phyloP scores from a whole-genome alignment of 2,797 vertebrate genomes.

The Enteromius afrohamiltoni region DNA sequence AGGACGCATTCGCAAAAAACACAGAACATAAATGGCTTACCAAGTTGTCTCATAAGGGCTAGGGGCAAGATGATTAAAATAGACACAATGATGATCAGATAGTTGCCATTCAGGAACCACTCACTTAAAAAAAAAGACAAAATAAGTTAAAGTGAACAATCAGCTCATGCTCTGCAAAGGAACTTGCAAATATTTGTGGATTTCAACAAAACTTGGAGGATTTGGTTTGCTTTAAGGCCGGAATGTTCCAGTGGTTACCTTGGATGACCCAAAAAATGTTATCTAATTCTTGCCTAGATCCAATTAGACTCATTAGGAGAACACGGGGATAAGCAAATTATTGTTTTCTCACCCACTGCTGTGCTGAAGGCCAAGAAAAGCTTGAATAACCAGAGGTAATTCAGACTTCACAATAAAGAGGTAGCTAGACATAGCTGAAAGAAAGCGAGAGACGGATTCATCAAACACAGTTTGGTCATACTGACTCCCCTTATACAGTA shows the following conservation, averaged over 20 bases:
- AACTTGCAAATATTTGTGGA: not conserved
- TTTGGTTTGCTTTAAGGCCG: not conserved
- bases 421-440: conserved; percentile 88
- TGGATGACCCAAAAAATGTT: not conserved
- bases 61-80: conserved; percentile 88
- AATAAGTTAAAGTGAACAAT: not conserved
- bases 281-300: conserved; percentile 35
- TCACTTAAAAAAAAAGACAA: conserved; percentile 70
- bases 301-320: not conserved
- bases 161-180: not conserved
- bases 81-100: conserved; percentile 89
- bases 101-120: conserved; percentile 91
- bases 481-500: not conserved
- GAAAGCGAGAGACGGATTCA: conserved; percentile 42
- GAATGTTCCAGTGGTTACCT: not conserved
- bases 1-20: not conserved
- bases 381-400: conserved; percentile 84
- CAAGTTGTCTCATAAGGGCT: conserved; percentile 91
- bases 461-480: not conserved
- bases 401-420: conserved; percentile 90
- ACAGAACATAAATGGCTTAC: conserved; percentile 72
- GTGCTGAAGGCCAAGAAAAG: conserved; percentile 77
- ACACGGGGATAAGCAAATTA: not conserved
- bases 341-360: conserved; percentile 73
- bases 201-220: not conserved